Evolutionary conservation across 2,888 invertebrate genomes (phyloP), one percentile per base, ranked within the genome.

Genomic region (Acleris cristana): DNA sequence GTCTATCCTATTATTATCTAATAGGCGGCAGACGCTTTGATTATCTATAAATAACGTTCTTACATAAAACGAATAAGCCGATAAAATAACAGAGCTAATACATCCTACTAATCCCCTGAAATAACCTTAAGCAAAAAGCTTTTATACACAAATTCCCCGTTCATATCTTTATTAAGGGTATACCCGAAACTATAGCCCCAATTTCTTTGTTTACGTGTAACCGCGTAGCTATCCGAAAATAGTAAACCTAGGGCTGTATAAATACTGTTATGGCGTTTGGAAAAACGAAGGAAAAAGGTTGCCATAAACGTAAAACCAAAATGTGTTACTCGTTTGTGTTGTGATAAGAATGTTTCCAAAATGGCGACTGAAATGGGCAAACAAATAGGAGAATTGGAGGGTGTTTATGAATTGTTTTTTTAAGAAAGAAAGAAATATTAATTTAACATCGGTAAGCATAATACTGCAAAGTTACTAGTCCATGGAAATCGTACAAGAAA

Each of bases 241-340:
- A 65, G 60, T 65, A 65, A 56, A 56, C 26, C 55, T 51, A 16
- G 40, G 44, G 40, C 21, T 40, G 56, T 51, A 61, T 66, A 62
- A 62, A 66, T 66, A 66, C 44, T 30, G 65, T 66, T 52, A 66
- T 61, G 66, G 52, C 52, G 56, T 61, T 61, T 57, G 66, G 45
- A 56, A 66, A 66, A 61, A 48, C 48, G 57, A 58, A 26, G 57
- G 57, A 58, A 58, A 58, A 58, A 57, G 57, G 57, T 58, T 58
- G 45, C 45, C 18, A 58, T 58, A 58, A 58, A 58, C 57, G 57
- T 58, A 58, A 58, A 58, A 58, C 14, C n/a, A 66, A 66, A 66
- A 56, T 61, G 52, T 57, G 61, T 56, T 56, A 61, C 56, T 44
- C 14, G 51, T 44, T 34, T 18, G 30, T 52, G 44, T 51, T 55